Evolutionary conservation across 2,113 vertebrate genomes (phyloP), one percentile per base, ranked within the genome.

Genomic region (Eretmochelys imbricata): DNA sequence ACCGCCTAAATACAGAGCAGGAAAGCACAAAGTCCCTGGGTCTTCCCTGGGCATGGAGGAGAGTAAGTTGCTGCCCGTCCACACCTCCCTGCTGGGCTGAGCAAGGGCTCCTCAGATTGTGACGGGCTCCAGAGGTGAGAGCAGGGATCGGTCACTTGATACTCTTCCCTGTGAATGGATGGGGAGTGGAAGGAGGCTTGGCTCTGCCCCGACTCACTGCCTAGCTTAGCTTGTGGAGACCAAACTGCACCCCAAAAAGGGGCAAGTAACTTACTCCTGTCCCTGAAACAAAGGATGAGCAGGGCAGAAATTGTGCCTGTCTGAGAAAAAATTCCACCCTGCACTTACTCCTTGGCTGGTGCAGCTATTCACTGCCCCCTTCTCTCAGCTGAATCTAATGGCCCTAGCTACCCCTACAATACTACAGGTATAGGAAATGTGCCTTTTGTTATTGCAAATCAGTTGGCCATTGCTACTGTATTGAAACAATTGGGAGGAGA

Each of bases 381-480:
- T 42, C 22, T 48, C 72, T 42, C 10, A 27, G 72, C 35, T 72
- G 65, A 38, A 35, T 35, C 65, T 72, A 72, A n/a, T 3, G 35
- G 35, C 65, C 35, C 35, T 72, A 72, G 88, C n/a, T 87, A 53
- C 3, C 82, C 59, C 54, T 0, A 0, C 53, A 59, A 13, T 49
- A 76, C 24, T 27, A 12, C 0, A 0, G 25, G 35, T 16, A 17
- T 20, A 10, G 65, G 65, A 69, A 19, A 69, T 5, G 35, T 69
- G n/a, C 65, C n/a, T 80, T 80, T 49, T 48, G 27, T 53, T 91
- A 1, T 0, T 88, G 62, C 25, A 29, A 8, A 85, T 6, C 5
- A 14, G 1, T 1, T 80, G 35, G 13, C 46, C 38, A 3, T 69
- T 0, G 0, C 5, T 78, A 11, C 16, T 1, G 1, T 8, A 22